A percentile compares a stretch with the other conserved stretches of the same genome.
Evolutionary conservation across 2,113 vertebrate species (phyloP).

Genomic region (Microtus pennsylvanicus): DNA sequence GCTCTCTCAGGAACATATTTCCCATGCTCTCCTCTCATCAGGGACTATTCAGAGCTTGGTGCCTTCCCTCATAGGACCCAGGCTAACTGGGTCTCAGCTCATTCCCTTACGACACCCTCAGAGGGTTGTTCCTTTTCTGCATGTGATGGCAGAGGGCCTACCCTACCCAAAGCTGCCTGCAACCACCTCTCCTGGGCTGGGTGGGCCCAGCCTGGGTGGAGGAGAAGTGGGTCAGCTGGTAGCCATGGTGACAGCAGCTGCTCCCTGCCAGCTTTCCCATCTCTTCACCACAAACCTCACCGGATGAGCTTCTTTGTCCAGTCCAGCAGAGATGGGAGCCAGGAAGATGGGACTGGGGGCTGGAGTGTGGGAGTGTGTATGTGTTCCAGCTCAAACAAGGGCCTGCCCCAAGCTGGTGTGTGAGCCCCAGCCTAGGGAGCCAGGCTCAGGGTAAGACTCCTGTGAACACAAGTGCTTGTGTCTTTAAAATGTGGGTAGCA

Average conservation of each 20-base stretch:
- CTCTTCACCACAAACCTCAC: conserved; percentile 82
- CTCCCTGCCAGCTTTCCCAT: conserved; percentile 75
- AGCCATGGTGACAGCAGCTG: conserved; percentile 89
- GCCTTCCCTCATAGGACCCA: not conserved
- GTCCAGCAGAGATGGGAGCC: conserved; percentile 47
- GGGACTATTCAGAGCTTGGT: not conserved
- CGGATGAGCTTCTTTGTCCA: conserved; percentile 64
- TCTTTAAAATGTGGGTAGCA: conserved; percentile 37
- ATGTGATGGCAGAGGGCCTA: not conserved
- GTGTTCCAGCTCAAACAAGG: not conserved
- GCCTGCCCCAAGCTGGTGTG: not conserved
- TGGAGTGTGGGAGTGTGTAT: not conserved
- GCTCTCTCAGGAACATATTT: not conserved
- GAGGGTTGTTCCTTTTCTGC: not conserved
- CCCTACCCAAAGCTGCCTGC: conserved; percentile 6
- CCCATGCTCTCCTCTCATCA: not conserved
- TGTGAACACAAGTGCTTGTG: not conserved
- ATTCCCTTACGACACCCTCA: not conserved
- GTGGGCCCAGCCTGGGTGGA: conserved; percentile 81
- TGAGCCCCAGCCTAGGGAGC: conserved; percentile 7
- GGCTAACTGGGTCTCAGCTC: not conserved
- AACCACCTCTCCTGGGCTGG: conserved; percentile 53
- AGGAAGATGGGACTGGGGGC: conserved; percentile 5
- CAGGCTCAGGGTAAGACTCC: conserved; percentile 43
- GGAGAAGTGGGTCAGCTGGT: conserved; percentile 91